Evolutionary conservation across 2,888 invertebrate species (phyloP).

Genomic region (Athalia rosae): DNA sequence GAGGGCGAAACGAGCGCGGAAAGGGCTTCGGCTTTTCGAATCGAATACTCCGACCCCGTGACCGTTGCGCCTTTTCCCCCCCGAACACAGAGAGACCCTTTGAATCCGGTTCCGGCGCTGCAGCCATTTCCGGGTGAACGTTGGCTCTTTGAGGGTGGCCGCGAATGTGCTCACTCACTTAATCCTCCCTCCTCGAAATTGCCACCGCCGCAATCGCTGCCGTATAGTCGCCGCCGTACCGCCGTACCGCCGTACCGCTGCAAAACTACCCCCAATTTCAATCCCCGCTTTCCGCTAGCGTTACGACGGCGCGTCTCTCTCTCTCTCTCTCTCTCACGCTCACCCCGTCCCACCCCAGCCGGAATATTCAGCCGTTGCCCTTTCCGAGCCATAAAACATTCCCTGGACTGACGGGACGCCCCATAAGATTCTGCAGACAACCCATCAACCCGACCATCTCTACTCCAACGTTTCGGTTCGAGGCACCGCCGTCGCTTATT

Average conservation of each 20-base stretch:
- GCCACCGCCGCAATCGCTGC: conserved; percentile 5
- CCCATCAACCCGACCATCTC: conserved; percentile 43
- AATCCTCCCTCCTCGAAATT: conserved; percentile 36
- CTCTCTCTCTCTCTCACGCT: too few relatives aligned
- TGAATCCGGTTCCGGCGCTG: conserved; percentile 56
- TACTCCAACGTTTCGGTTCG: conserved; percentile 38
- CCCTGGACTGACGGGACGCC: conserved; percentile 46
- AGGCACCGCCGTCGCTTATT: conserved; percentile 8
- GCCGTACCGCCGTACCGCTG: too few relatives aligned
- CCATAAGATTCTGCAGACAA: conserved; percentile 48
- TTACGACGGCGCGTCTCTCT: too few relatives aligned
- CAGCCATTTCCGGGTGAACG: conserved; percentile 58
- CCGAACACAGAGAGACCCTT: conserved; percentile 37
- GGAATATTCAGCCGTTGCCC: conserved; percentile 38
- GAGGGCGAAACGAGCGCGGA: conserved; percentile 15
- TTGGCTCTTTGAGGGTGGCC: conserved; percentile 52
- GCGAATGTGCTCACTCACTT: conserved; percentile 48
- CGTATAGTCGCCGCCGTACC: too few relatives aligned
- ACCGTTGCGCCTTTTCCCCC: conserved; percentile 18
- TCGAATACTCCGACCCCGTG: conserved; percentile 34
- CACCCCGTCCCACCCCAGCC: conserved; percentile 8
- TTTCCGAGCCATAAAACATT: conserved; percentile 50
- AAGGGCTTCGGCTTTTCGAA: conserved; percentile 27
- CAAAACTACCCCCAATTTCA: too few relatives aligned
- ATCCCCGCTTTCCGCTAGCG: too few relatives aligned